These are phyloP conservation scores for Dynastes grantii DNA, from an alignment of 2,888 invertebrate species.

Conservation along the genomic window DNA sequence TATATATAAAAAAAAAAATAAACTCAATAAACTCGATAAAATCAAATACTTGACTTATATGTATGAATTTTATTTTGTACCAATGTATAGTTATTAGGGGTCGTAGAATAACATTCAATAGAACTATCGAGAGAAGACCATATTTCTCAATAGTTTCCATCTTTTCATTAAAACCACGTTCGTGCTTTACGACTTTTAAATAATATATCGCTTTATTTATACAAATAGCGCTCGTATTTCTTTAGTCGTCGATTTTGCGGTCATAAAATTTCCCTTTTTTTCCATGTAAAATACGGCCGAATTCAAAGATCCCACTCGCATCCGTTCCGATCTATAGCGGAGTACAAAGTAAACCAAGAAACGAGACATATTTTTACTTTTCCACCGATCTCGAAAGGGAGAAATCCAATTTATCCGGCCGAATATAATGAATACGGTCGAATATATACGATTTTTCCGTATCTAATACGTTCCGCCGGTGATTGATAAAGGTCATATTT, in stretches of 20 bases:
- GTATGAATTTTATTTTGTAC: too few species aligned
- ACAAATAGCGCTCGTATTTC: not conserved
- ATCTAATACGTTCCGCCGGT: conserved; percentile 5
- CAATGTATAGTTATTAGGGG: too few species aligned
- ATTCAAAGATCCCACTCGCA: conserved; percentile 7
- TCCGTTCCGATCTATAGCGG: too few species aligned
- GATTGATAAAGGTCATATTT: conserved; percentile 15
- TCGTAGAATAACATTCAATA: too few species aligned
- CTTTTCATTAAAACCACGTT: not conserved
- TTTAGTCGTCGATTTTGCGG: not conserved
- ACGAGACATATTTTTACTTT: not conserved
- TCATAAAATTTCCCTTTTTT: not conserved
- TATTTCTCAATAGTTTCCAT: not conserved
- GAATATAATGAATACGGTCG: not conserved
- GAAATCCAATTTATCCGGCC: conserved; percentile 16
- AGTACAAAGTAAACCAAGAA: too few species aligned
- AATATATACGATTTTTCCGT: conserved; percentile 5
- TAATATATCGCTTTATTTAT: not conserved
- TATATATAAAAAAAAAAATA: too few species aligned
- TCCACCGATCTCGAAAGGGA: not conserved
- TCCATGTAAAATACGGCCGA: not conserved
- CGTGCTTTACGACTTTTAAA: not conserved
- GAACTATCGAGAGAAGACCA: too few species aligned
- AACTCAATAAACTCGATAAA: too few species aligned
- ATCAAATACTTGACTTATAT: too few species aligned